Base-by-base conservation (phyloP, 2,797 vertebrate genomes). In the Helostoma temminkii region DNA sequence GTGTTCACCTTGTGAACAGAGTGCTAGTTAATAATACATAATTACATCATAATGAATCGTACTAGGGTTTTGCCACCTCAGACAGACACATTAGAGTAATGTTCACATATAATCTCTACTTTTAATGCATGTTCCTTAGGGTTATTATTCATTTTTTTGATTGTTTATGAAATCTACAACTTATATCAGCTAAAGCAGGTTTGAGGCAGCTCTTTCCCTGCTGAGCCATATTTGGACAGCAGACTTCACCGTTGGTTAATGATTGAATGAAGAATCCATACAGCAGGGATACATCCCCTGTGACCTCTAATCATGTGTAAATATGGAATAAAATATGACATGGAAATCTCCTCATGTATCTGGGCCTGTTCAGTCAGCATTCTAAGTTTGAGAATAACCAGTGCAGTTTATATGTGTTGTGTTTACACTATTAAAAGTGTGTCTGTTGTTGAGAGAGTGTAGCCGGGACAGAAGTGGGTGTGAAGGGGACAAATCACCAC, bases 191-290 rank as follows among this genome's bases (percentile, higher is more conserved):
- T 43, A 37, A 54, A 47, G 21, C 37, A 36, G 8, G 21, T 28
- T 53, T 36, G 16, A 41, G 34, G 30, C 22, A 54, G 22, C 25
- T 15, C 21, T 69, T 45, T 43, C 45, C 28, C 36, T 21, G 2
- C 39, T 26, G 26, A 75, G 39, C 22, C 67, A n/a, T 74, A 39
- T 61, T 64, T 65, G 42, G 53, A 53, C 47, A 47, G 18, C 18
- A 71, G 28, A 58, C 10, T 25, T 58, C 24, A 36, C 16, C 43
- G 57, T 43, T 58, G 36, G 79, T 86, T 83, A 82, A 82, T 81
- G 52, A 80, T 88, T 83, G 36, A 78, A 78, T 71, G 42, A 56
- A 61, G 64, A 55, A 24, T 28, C 22, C 45, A 36, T 18, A 46
- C 39, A 71, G 21, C 37, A 57, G 42, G 46, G 42, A 46, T 69